Base-by-base conservation (phyloP, 2,113 vertebrate genomes). In the Nettapus auritus region DNA sequence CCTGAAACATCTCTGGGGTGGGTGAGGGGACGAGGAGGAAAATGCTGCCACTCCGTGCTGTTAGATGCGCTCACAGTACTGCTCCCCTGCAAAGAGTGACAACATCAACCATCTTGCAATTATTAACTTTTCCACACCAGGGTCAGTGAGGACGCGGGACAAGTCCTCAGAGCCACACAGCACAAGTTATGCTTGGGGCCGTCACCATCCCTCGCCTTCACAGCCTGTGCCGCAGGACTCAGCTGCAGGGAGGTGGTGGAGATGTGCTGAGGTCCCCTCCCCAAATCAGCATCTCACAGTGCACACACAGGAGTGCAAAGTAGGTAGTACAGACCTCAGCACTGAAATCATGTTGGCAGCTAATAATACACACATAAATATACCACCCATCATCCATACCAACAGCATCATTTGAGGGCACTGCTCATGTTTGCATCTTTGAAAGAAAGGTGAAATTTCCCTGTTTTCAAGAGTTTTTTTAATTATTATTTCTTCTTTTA, bases 1-100 rank as follows among this genome's bases (percentile, higher is more conserved):
- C 19, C 31, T 44, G 15, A 74, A 86, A 16, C 0, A 3, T 36
- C 52, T 8, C 21, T 17, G 4, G 0, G 0, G 14, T 14, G 9
- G 1, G 1, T 74, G 56, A 25, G 42, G 59, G 42, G n/a, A 74
- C 28, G 7, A 33, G 56, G 28, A 70, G 20, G 25, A n/a, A 70
- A 80, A 14, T 33, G 46, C 36, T 69, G 53, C 50, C 2, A 0
- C 50, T 23, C 6, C 5, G 4, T n/a, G 29, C 50, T 70, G 25
- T 70, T 89, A 66, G 40, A 74, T 0, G 0, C 2, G 66, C 28
- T 83, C 82, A 48, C 38, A 82, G 33, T 29, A 57, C 23, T 21
- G 17, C 17, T 69, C 34, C 55, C 57, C 55, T 33, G 38, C 50
- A 82, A 66, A 46, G 50, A 53, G 42, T 46, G 28, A 59, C 34